Percentiles rank a stretch among this genome's conserved stretches.
These are phyloP conservation scores for Corapipo altera DNA, from an alignment of 2,113 vertebrate species.

Conservation along the genomic window DNA sequence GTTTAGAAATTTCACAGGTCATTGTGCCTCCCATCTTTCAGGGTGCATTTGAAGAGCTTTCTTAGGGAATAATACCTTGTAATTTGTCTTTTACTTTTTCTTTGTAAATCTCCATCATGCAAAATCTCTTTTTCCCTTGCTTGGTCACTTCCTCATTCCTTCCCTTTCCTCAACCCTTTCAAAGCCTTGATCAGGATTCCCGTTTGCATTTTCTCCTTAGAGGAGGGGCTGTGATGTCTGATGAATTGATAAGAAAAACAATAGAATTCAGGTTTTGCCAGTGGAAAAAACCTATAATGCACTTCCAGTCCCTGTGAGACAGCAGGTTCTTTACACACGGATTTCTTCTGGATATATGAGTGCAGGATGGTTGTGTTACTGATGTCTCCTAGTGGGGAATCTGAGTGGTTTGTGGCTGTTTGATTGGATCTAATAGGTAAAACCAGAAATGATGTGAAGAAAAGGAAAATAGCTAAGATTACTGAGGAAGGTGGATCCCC, in stretches of 20 bases:
- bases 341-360: background rate
- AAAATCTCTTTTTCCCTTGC: background rate
- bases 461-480: background rate
- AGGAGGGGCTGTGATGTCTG: rapidly evolving
- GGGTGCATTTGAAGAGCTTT: background rate
- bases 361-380: background rate
- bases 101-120: background rate
- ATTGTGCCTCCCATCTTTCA: background rate
- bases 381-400: background rate
- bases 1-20: background rate
- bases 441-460: background rate
- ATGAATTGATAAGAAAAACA: background rate
- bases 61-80: background rate
- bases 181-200: background rate
- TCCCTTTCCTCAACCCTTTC: background rate
- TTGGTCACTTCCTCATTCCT: background rate
- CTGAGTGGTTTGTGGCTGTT: background rate
- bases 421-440: background rate
- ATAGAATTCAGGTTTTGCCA: background rate
- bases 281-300: background rate
- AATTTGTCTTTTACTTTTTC: background rate
- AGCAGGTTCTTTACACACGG: no score
- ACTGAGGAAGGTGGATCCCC: background rate
- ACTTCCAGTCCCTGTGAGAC: background rate
- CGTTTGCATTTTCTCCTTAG: background rate